Evolutionary conservation across 2,113 vertebrate genomes (phyloP), one percentile per base, ranked within the genome.

Genomic region (Mesembrinibis cayennensis): DNA sequence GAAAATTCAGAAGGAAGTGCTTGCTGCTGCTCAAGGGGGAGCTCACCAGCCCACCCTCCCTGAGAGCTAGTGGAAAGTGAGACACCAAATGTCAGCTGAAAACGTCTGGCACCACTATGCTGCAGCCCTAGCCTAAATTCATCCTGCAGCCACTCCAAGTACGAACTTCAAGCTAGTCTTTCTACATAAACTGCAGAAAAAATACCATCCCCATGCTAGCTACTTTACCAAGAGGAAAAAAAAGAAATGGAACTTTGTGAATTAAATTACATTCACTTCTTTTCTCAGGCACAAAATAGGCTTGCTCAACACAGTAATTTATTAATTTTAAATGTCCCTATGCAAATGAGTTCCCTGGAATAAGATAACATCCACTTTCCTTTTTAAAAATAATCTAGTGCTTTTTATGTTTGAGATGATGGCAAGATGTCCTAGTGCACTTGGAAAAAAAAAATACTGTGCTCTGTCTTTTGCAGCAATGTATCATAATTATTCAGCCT

Each of bases 321-420:
- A 96, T 97, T 97, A 96, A 95, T 97, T 97, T 97, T 95, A 97
- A 96, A 96, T 96, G 94, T 95, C 95, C 82, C 97, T 87, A 96
- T 96, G 96, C 92, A 97, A 97, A 97, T 78, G 91, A 95, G 86
- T 96, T 96, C 96, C 85, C 93, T 95, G 90, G 91, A 96, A 95
- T 90, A 97, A 95, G 94, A 97, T 85, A 97, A 89, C 80, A 96
- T 95, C 82, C 91, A 91, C 81, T 96, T 95, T 87, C 49, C 85
- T 89, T 96, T 96, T 97, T 90, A 97, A 97, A 98, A 97, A 97
- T 97, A 97, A 92, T 81, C 85, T 87, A 67, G 93, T 27, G 90
- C 91, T 91, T 97, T 96, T 97, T 91, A 69, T 96, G 73, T 84
- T 97, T 82, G 82, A 96, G 88, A 95, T 82, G 91, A 96, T 94